Percentiles rank a stretch among this genome's conserved stretches.
These are phyloP conservation scores for Helleia helle DNA, from an alignment of 2,888 invertebrate species.

Conservation along the genomic window DNA sequence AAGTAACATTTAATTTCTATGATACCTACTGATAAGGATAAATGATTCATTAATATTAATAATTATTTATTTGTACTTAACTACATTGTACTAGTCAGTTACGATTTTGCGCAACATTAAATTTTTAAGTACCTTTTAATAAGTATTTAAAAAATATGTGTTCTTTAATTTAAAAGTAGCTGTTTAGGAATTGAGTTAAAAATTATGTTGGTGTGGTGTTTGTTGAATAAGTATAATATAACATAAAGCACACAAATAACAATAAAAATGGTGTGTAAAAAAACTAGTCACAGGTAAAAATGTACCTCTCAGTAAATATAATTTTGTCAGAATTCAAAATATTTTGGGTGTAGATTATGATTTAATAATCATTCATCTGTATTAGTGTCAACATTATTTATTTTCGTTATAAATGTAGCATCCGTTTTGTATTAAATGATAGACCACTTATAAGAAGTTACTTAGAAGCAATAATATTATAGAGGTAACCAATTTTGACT, in stretches of 20 bases:
- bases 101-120: conserved; percentile 72
- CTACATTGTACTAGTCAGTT: conserved; percentile 74
- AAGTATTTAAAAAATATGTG: conserved; percentile 64
- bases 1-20: conserved; percentile 42
- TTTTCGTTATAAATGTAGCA: conserved; percentile 13
- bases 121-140: conserved; percentile 51
- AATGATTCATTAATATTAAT: conserved; percentile 66
- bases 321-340: conserved; percentile 17
- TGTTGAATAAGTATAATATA: conserved; percentile 48
- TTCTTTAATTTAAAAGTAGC: conserved; percentile 67
- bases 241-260: conserved; percentile 41
- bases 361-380: conserved; percentile 1
- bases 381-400: background rate
- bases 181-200: conserved; percentile 58
- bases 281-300: conserved; percentile 63
- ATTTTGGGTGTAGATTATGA: conserved; percentile 22
- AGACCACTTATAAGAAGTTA: conserved; percentile 1
- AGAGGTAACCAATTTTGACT: conserved; percentile 1
- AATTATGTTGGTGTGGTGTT: conserved; percentile 72
- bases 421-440: background rate
- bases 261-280: conserved; percentile 51
- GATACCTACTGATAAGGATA: conserved; percentile 63
- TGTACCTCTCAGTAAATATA: conserved; percentile 37
- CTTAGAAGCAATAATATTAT: conserved; percentile 5
- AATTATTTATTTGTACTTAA: conserved; percentile 73